Base-by-base conservation (phyloP, 2,888 invertebrate species). In the Andrena bicolor region DNA sequence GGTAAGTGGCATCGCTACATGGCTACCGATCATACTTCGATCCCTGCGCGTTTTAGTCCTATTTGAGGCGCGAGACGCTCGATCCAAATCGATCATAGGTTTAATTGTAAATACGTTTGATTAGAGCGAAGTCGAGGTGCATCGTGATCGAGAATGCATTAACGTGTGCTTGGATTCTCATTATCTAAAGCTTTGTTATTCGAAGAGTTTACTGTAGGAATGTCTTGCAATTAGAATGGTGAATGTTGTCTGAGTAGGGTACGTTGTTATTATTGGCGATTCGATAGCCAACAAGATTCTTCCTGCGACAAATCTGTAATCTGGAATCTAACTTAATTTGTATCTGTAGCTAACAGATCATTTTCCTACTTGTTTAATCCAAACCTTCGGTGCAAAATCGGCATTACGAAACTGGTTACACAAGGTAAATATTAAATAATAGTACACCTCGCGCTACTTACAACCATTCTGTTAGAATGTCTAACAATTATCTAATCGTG, bases 1-100 rank as follows among this genome's bases (percentile, higher is more conserved):
- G 41, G 69, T 53, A 68, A 80, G 66, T 63, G 72, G 41, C 10
- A n/a, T 49, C n/a, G 6, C 7, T 7, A 5, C 6, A 2, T 16
- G 41, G 5, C 13, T 2, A 6, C 49, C 30, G 53, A 48, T 48
- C 56, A 5, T 66, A 1, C 5, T 20, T 28, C 32, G 69, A 69
- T 16, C 35, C 6, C 16, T 0, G n/a, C 4, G 5, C 5, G 16
- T 56, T 10, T 41, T 41, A 41, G 41, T 41, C 16, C 5, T 41
- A 16, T 16, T 41, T 5, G 4, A 16, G 16, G 41, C 13, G 16
- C 16, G 41, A 5, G 41, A 5, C 41, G 16, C 41, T 16, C 13
- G 13, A 16, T 41, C 16, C 41, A 16, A 13, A 16, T 16, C 16
- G 41, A 41, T 41, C 16, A 1, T 41, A 41, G 41, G 41, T 41